phyloP scores from a whole-genome alignment of 2,797 vertebrate species.

The Chlorospingus semifuscus region DNA sequence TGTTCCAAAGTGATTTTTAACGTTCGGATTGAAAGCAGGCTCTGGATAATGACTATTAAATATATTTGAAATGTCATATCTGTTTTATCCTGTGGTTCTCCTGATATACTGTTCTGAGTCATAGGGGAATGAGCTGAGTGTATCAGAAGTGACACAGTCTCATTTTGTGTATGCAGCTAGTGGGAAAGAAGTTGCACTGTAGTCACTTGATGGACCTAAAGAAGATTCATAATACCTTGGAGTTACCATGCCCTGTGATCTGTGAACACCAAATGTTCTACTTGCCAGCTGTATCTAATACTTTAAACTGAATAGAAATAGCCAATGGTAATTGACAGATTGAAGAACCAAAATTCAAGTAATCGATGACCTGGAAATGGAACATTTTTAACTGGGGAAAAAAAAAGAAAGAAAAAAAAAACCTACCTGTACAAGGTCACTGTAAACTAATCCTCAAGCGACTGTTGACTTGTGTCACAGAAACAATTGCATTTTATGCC shows the following conservation, averaged over 20 bases:
- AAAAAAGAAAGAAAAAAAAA: neutral
- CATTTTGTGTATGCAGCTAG: conserved; percentile 45
- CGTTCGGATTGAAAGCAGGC: conserved; percentile 28
- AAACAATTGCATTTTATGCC: conserved; percentile 57
- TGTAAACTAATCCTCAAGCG: conserved; percentile 9
- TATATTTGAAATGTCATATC: conserved; percentile 53
- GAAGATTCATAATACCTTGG: conserved; percentile 17
- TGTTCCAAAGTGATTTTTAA: conserved; percentile 50
- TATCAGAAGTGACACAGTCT: conserved; percentile 48
- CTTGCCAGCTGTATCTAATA: neutral
- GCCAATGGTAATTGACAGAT: neutral
- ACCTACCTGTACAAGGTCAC: neutral
- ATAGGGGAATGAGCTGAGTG: conserved; percentile 36
- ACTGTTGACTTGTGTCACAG: conserved; percentile 30
- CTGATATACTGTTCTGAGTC: conserved; percentile 43
- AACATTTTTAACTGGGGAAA: conserved; percentile 61
- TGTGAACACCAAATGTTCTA: neutral
- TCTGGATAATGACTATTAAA: conserved; percentile 60
- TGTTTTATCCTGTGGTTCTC: conserved; percentile 42
- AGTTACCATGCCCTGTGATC: neutral
- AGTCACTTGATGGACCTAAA: conserved; percentile 27
- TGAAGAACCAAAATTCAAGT: conserved; percentile 65
- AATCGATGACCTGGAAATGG: conserved; percentile 53
- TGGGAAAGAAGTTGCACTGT: conserved; percentile 28
- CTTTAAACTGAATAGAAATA: neutral